Evolutionary conservation across 2,888 invertebrate genomes (phyloP).

Genomic region (Cryptus viduatorius): DNA sequence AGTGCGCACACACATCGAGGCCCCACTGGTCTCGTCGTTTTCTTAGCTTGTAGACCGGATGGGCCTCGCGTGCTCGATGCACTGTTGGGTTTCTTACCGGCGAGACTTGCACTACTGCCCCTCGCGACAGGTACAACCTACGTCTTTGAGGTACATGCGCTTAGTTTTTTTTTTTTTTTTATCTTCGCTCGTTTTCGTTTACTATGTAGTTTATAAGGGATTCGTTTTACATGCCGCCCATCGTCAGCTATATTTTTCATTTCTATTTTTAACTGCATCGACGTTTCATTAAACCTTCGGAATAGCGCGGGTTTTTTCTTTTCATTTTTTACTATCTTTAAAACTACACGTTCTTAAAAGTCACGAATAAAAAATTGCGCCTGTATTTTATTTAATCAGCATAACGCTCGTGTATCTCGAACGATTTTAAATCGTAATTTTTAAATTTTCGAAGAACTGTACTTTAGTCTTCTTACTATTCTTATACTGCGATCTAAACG

Average conservation of each 20-base stretch:
- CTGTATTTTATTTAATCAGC: background rate
- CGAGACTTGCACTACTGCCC: constrained; percentile 39
- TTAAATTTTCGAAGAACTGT: no score
- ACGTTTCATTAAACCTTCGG: constrained; percentile 24
- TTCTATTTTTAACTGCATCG: constrained; percentile 40
- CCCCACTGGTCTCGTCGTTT: background rate
- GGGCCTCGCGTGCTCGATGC: constrained; percentile 63
- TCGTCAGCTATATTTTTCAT: constrained; percentile 24
- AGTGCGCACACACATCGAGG: constrained; percentile 71
- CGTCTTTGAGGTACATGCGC: constrained; percentile 39
- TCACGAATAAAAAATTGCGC: background rate
- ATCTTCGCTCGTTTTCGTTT: constrained; percentile 14
- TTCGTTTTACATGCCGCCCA: constrained; percentile 41
- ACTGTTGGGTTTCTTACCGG: constrained; percentile 45
- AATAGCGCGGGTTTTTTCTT: background rate
- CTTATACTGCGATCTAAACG: no score
- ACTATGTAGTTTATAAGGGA: constrained; percentile 43
- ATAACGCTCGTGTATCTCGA: no score
- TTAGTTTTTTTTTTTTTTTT: background rate
- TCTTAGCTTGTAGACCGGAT: constrained; percentile 62
- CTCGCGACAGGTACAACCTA: constrained; percentile 65
- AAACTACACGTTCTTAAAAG: background rate
- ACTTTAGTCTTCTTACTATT: no score
- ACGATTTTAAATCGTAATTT: no score
- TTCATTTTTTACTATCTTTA: background rate